phyloP scores from a whole-genome alignment of 2,888 invertebrate species.

The Phlogophora meticulosa region DNA sequence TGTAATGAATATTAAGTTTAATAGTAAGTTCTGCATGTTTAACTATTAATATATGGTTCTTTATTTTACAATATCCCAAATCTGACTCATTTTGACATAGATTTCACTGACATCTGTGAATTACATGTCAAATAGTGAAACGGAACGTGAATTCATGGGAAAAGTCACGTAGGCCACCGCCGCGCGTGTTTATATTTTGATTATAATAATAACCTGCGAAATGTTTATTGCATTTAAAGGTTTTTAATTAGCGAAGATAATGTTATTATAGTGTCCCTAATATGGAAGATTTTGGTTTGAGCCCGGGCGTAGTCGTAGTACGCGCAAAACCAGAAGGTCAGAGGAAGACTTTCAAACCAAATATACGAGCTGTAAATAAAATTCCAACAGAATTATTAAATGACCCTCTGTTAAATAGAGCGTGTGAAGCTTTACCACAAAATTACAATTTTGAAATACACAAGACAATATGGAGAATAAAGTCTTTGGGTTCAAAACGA shows the following conservation, averaged over 20 bases:
- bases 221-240: background rate
- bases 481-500: slow-evolving; percentile 95
- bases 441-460: slow-evolving; percentile 99
- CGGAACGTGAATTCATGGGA: slow-evolving; percentile 72
- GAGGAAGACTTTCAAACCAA: slow-evolving; percentile 95
- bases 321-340: slow-evolving; percentile 94
- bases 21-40: background rate
- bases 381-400: slow-evolving; percentile 95
- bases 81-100: slow-evolving; percentile 12
- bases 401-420: slow-evolving; percentile 93
- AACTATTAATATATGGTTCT: background rate
- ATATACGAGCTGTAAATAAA: slow-evolving; percentile 93
- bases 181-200: slow-evolving; percentile 84
- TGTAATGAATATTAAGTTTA: background rate
- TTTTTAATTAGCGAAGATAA: slow-evolving; percentile 18
- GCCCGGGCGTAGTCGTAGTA: slow-evolving; percentile 92
- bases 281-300: slow-evolving; percentile 83
- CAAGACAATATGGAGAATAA: slow-evolving; percentile 99
- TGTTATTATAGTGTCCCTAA: slow-evolving; percentile 39
- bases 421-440: slow-evolving; percentile 94
- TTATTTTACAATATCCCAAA: slow-evolving; percentile 2
- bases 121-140: slow-evolving; percentile 23
- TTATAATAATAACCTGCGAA: slow-evolving; percentile 72
- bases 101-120: slow-evolving; percentile 3
- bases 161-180: slow-evolving; percentile 89